A percentile compares a stretch with the other conserved stretches of the same genome.
Evolutionary conservation across 1,140 invertebrate genomes (phyloP).

Genomic region (Phocides pigmalion): DNA sequence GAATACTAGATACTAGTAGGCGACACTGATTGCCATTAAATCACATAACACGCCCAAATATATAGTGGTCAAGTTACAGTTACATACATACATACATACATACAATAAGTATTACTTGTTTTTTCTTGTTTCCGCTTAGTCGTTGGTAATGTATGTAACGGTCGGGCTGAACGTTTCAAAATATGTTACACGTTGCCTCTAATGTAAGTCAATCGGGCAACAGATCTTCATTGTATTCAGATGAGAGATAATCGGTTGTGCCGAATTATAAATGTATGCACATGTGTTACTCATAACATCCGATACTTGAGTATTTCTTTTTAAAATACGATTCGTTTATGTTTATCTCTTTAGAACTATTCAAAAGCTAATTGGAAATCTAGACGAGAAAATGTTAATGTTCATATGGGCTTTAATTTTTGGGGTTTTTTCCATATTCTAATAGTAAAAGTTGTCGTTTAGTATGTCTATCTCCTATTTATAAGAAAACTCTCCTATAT

Average conservation of each 20-base stretch:
- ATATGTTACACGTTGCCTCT: conserved; percentile 37
- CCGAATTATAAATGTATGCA: conserved; percentile 45
- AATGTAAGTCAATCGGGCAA: conserved; percentile 48
- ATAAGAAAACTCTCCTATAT: too few relatives aligned
- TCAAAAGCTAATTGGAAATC: neutral
- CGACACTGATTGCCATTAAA: conserved; percentile 16
- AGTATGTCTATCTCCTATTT: too few relatives aligned
- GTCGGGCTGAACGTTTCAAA: conserved; percentile 42
- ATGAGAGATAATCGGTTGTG: conserved; percentile 54
- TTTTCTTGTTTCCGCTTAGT: neutral
- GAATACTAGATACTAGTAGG: too few relatives aligned
- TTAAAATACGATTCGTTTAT: neutral
- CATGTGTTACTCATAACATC: conserved; percentile 11
- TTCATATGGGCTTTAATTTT: too few relatives aligned
- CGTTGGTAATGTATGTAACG: conserved; percentile 42
- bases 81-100: neutral
- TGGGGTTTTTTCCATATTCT: too few relatives aligned
- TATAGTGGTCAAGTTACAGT: neutral
- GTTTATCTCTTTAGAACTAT: neutral
- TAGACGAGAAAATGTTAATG: too few relatives aligned
- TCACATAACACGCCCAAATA: conserved; percentile 9
- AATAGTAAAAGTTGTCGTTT: too few relatives aligned
- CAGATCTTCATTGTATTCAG: conserved; percentile 64
- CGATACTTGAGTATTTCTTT: neutral
- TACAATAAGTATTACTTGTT: neutral